Conservation (phyloP, 1,140 invertebrate genomes). For the Maniola jurtina region DNA sequence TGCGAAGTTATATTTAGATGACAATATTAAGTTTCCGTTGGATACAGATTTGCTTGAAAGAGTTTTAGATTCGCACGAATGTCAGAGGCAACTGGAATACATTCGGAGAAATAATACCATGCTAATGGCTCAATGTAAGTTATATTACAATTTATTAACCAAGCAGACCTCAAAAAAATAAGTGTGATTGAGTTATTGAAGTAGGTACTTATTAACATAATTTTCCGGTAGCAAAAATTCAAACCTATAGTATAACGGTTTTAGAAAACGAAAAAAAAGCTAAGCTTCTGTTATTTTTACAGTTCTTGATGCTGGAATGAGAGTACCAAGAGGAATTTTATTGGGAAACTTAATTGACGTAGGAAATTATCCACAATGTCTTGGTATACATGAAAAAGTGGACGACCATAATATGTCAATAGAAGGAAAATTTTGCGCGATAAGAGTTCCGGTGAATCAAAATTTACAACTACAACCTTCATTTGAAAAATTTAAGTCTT, state of each 20-base stretch:
- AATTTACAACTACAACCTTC: neutral
- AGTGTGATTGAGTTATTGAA: too few species aligned
- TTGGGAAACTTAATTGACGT: slow-evolving; percentile 15
- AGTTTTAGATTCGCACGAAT: slow-evolving; percentile 13
- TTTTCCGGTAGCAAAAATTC: too few species aligned
- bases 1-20: neutral
- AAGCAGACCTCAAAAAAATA: too few species aligned
- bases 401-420: slow-evolving; percentile 32
- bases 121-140: slow-evolving; percentile 16
- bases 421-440: slow-evolving; percentile 52
- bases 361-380: slow-evolving; percentile 18
- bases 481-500: neutral
- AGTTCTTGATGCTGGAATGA: slow-evolving; percentile 23
- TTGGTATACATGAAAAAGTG: slow-evolving; percentile 16
- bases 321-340: slow-evolving; percentile 24
- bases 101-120: slow-evolving; percentile 8
- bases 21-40: neutral
- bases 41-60: slow-evolving; percentile 3
- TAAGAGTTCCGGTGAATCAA: slow-evolving; percentile 26
- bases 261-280: too few species aligned
- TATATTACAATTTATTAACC: neutral
- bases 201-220: too few species aligned
- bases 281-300: neutral
- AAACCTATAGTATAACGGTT: too few species aligned
- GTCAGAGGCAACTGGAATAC: slow-evolving; percentile 13